Conservation (phyloP, 2,888 invertebrate genomes). For the Therioaphis trifolii region DNA sequence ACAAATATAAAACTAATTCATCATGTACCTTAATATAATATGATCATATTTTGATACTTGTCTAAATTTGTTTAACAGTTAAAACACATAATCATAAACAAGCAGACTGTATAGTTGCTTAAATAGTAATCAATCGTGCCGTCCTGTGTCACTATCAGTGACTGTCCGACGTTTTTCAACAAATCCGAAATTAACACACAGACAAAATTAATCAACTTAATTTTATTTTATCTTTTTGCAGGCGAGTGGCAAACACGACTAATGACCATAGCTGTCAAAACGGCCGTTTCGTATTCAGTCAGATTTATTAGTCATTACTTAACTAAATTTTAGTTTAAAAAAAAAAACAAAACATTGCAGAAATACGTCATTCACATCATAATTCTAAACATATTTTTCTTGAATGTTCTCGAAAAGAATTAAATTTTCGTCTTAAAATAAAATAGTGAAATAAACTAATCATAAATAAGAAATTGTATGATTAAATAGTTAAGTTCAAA, state of each 20-base stretch:
- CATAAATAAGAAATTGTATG: too few relatives aligned
- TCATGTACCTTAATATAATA: not conserved
- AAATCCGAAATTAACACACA: conserved; percentile 12
- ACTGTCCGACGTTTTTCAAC: conserved; percentile 7
- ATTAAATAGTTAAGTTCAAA: too few relatives aligned
- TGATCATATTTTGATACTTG: not conserved
- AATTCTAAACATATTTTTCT: not conserved
- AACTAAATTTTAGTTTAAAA: conserved; percentile 13
- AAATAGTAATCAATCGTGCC: not conserved
- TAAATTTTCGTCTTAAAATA: too few relatives aligned
- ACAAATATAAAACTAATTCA: not conserved
- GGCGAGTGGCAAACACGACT: not conserved
- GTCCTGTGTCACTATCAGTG: not conserved
- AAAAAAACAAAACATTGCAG: not conserved
- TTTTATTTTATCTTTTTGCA: conserved; percentile 14
- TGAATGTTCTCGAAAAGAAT: too few relatives aligned
- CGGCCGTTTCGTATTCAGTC: not conserved
- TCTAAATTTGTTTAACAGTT: not conserved
- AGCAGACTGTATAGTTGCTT: not conserved
- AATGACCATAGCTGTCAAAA: conserved; percentile 32
- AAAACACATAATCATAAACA: not conserved
- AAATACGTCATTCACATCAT: not conserved
- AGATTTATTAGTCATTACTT: conserved; percentile 21
- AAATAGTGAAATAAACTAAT: too few relatives aligned
- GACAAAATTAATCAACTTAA: conserved; percentile 16